phyloP scores from a whole-genome alignment of 2,113 vertebrate genomes.

The Prunella fulvescens region DNA sequence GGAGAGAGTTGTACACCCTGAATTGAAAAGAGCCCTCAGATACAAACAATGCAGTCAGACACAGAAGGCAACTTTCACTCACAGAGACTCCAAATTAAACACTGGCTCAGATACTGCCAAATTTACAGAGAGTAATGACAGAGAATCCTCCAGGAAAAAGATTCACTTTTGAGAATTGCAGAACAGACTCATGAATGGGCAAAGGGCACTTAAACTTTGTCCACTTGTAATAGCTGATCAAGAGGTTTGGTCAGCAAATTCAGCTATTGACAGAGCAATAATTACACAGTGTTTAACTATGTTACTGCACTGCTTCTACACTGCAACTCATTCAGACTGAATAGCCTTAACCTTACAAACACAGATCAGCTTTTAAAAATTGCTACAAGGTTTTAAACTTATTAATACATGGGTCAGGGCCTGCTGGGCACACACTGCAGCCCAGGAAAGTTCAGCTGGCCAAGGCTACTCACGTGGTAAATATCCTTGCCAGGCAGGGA shows the following conservation, averaged over 20 bases:
- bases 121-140: rapidly evolving
- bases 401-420: neutral
- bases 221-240: neutral
- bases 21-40: neutral
- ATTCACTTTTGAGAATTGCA: neutral
- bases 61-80: neutral
- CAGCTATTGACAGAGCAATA: neutral
- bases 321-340: neutral
- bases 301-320: neutral
- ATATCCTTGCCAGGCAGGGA: neutral
- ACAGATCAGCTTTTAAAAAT: neutral
- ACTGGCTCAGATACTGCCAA: neutral
- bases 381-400: neutral
- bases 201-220: neutral
- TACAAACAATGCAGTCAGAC: neutral
- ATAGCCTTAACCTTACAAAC: neutral
- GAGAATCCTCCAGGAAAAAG: neutral
- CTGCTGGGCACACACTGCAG: neutral
- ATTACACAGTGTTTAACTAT: neutral
- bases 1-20: neutral
- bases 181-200: neutral
- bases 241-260: neutral
- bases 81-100: neutral
- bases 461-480: neutral
- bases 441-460: neutral